These are phyloP conservation scores for Xerus rutilus DNA, from an alignment of 2,797 vertebrate genomes.

Conservation along the genomic window DNA sequence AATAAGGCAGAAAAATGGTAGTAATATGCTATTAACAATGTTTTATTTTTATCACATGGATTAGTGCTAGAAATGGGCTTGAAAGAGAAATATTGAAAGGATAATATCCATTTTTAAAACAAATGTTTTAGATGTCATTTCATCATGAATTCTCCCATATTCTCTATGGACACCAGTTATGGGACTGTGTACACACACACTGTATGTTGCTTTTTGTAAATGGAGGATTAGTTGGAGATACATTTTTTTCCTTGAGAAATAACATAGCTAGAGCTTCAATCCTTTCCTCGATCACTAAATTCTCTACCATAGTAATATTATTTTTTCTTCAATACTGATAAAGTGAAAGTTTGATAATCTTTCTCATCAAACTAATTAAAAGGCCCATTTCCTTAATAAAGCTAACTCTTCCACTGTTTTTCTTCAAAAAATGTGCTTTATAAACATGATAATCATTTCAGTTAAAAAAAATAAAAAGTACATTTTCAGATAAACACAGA, in stretches of 20 bases:
- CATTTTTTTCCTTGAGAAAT: background rate
- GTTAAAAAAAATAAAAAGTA: background rate
- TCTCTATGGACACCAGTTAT: background rate
- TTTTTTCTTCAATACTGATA: background rate
- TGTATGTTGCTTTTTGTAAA: background rate
- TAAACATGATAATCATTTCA: background rate
- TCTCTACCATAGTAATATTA: background rate
- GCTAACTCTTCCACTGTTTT: background rate
- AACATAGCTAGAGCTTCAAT: background rate
- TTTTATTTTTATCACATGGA: slow-evolving; percentile 37
- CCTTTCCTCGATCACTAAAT: background rate
- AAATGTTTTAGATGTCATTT: background rate
- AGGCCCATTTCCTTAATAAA: background rate
- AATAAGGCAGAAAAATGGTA: slow-evolving; percentile 71
- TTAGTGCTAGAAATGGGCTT: background rate
- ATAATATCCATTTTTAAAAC: background rate
- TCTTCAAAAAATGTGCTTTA: background rate
- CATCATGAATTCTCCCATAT: background rate
- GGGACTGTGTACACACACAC: background rate
- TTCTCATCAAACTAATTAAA: slow-evolving; percentile 10
- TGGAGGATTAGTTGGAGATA: background rate
- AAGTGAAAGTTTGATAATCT: background rate
- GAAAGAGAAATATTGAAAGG: slow-evolving; percentile 60
- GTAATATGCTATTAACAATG: slow-evolving; percentile 12
- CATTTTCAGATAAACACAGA: background rate